A percentile compares a stretch with the other conserved stretches of the same genome.
Conservation (phyloP, 2,113 vertebrate species). For the Sterrhoptilus dennistouni region DNA sequence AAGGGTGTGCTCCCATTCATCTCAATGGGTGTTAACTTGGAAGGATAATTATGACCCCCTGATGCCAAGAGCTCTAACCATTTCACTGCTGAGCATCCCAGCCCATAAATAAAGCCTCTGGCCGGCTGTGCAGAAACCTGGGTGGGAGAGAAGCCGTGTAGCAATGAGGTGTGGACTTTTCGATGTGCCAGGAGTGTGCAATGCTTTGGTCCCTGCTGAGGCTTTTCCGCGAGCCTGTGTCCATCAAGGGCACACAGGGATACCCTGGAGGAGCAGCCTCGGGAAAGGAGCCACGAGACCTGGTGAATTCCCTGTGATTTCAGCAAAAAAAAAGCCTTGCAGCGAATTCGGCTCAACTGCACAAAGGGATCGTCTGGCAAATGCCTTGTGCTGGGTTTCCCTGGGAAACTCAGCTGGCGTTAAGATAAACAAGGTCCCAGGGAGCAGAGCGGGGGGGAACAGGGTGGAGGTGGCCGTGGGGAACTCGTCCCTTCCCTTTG, state of each 20-base stretch:
- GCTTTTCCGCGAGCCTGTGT: not conserved
- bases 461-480: not conserved
- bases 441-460: not conserved
- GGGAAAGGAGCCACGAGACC: not conserved
- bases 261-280: not conserved
- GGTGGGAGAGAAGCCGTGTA: not conserved
- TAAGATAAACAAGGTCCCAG: conserved; percentile 8
- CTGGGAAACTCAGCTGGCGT: conserved; percentile 24
- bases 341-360: not conserved
- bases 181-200: not conserved
- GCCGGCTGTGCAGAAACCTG: not conserved
- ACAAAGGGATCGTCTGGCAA: not conserved
- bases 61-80: conserved; percentile 44
- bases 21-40: conserved; percentile 55
- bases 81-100: conserved; percentile 37
- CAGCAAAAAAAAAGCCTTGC: not conserved
- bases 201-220: not conserved
- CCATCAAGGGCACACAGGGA: not conserved
- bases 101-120: conserved; percentile 52
- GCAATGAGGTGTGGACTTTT: not conserved
- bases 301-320: not conserved
- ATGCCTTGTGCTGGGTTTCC: not conserved
- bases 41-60: conserved; percentile 46
- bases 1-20: conserved; percentile 63
- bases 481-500: not conserved